phyloP scores from a whole-genome alignment of 2,888 invertebrate genomes.

The Drosophila formosana region DNA sequence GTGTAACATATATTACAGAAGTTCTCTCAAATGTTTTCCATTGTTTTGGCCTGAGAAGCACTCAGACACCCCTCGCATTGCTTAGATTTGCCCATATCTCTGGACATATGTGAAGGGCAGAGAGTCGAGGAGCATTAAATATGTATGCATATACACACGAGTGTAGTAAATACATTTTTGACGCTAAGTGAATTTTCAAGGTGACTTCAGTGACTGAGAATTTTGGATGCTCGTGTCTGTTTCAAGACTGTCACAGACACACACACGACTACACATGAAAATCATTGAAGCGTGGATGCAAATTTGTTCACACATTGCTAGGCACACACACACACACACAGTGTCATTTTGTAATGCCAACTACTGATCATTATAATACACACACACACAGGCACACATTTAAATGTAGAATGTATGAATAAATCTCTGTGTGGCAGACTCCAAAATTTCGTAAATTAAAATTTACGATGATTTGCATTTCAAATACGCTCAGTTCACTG shows the following conservation, averaged over 20 bases:
- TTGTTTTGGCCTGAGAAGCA: background rate
- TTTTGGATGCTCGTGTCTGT: slow-evolving; percentile 17
- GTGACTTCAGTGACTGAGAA: slow-evolving; percentile 54
- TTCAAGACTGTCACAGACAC: slow-evolving; percentile 14
- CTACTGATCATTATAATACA: slow-evolving; percentile 68
- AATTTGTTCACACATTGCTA: slow-evolving; percentile 66
- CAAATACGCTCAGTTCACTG: slow-evolving; percentile 50
- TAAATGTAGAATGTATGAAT: slow-evolving; percentile 50
- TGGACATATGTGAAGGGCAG: slow-evolving; percentile 7
- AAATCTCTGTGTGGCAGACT: slow-evolving; percentile 54
- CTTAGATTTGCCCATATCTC: slow-evolving; percentile 15
- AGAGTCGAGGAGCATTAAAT: slow-evolving; percentile 33
- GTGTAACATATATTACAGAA: too few species aligned
- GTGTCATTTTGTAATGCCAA: slow-evolving; percentile 47
- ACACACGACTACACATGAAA: slow-evolving; percentile 32
- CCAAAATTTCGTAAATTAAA: slow-evolving; percentile 67
- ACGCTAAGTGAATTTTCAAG: slow-evolving; percentile 55
- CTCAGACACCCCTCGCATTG: slow-evolving; percentile 11
- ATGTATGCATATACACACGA: slow-evolving; percentile 25
- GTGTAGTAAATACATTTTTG: slow-evolving; percentile 40
- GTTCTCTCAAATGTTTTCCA: background rate
- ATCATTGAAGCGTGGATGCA: slow-evolving; percentile 66
- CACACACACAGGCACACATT: slow-evolving; percentile 5
- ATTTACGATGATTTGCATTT: slow-evolving; percentile 78
- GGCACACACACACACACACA: slow-evolving; percentile 40